Percentiles rank a stretch among this genome's conserved stretches.
phyloP scores from a whole-genome alignment of 2,888 invertebrate species.

The Drosophila eohydei region DNA sequence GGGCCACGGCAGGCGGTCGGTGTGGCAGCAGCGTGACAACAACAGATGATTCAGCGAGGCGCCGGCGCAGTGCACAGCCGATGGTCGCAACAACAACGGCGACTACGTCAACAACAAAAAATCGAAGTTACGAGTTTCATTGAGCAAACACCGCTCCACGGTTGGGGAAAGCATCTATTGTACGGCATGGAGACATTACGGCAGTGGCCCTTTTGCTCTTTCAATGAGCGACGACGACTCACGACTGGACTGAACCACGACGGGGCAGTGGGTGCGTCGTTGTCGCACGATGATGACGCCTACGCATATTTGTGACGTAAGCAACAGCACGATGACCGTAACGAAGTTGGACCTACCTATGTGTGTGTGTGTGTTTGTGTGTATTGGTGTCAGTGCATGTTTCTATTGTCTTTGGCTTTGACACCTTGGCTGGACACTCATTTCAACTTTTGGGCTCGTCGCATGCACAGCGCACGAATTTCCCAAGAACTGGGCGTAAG shows the following conservation, averaged over 20 bases:
- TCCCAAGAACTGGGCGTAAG: slow-evolving; percentile 1
- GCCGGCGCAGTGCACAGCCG: slow-evolving; percentile 55
- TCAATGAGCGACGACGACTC: slow-evolving; percentile 30
- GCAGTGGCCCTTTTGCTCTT: slow-evolving; percentile 42
- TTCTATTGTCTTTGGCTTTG: slow-evolving; percentile 67
- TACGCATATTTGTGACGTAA: slow-evolving; percentile 85
- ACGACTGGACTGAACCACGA: slow-evolving; percentile 24
- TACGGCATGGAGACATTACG: slow-evolving; percentile 60
- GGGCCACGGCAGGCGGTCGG: slow-evolving; percentile 48
- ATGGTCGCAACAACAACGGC: slow-evolving; percentile 36
- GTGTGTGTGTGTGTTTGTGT: slow-evolving; percentile 5
- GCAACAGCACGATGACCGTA: slow-evolving; percentile 60
- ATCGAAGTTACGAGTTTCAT: slow-evolving; percentile 77
- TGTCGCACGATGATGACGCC: slow-evolving; percentile 84
- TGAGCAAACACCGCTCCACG: slow-evolving; percentile 66
- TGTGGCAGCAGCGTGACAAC: slow-evolving; percentile 52
- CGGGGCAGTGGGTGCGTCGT: slow-evolving; percentile 83
- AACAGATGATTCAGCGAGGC: slow-evolving; percentile 72
- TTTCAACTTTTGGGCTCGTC: slow-evolving; percentile 68
- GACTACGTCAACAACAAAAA: slow-evolving; percentile 59
- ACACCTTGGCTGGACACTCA: slow-evolving; percentile 66
- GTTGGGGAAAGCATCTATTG: slow-evolving; percentile 68
- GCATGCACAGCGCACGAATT: slow-evolving; percentile 39
- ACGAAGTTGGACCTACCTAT: slow-evolving; percentile 38
- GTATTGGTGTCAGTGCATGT: slow-evolving; percentile 36